Evolutionary conservation across 2,888 invertebrate genomes (phyloP), one percentile per base, ranked within the genome.

Genomic region (Megamerina dolium): DNA sequence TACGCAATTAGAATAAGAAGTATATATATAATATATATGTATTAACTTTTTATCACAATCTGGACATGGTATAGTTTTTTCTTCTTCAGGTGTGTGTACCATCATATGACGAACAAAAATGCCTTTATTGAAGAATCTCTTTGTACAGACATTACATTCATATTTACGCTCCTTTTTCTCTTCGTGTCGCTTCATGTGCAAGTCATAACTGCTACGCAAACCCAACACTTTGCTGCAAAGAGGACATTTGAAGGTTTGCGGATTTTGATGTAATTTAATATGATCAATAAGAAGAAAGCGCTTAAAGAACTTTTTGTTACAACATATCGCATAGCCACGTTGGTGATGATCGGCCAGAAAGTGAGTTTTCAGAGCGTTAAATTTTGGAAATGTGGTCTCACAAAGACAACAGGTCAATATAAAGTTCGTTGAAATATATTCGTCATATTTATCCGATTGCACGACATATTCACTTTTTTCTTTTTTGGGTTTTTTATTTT

Each of bases 211-310:
- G 12, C n/a, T n/a, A n/a, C n/a, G n/a, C n/a, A n/a, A n/a, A n/a
- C n/a, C n/a, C n/a, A n/a, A n/a, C n/a, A n/a, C 46, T 38, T 47
- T 49, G 4, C 49, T 50, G 17, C 57, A 57, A 41, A 47, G 40
- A 9, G 44, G 21, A 18, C 58, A 59, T 17, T 59, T 55, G 29
- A 52, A 54, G 12, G 41, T 44, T 14, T 57, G 54, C 3, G n/a
- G n/a, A n/a, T n/a, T n/a, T n/a, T n/a, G n/a, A n/a, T n/a, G n/a
- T n/a, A n/a, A n/a, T n/a, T n/a, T 56, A 55, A 59, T 48, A 39
- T 59, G 58, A 23, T 57, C 55, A 5, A 55, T 53, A 8, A 59
- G 45, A 16, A 46, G 44, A 30, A 51, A 51, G 5, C 58, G 57
- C 2, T 53, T 52, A n/a, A 40, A 38, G 32, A 53, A 57, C 37